These are phyloP conservation scores for Lineus longissimus DNA, from an alignment of 1,140 invertebrate genomes.

Conservation along the genomic window DNA sequence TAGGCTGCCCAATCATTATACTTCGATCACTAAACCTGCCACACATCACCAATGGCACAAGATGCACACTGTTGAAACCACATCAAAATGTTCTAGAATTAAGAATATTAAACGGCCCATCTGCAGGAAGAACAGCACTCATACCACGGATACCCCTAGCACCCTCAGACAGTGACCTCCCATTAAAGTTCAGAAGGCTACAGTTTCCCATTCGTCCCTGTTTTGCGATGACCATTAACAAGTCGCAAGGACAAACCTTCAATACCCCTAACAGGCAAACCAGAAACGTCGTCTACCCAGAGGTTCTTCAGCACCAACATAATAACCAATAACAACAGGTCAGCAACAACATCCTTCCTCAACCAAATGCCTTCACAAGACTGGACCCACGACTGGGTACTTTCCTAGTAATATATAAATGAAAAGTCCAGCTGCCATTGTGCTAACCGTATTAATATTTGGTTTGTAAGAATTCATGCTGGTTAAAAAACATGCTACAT, in stretches of 20 bases:
- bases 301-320: no score
- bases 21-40: conserved; percentile 52
- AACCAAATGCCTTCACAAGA: no score
- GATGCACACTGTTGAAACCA: conserved; percentile 5
- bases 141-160: conserved; percentile 25
- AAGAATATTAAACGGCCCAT: conserved; percentile 32
- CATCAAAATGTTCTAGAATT: conserved; percentile 42
- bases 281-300: no score
- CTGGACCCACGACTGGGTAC: no score
- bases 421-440: no score
- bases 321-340: no score
- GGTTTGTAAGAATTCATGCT: no score
- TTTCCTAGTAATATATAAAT: no score
- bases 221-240: conserved; percentile 61
- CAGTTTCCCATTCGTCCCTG: conserved; percentile 57
- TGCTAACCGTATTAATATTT: no score
- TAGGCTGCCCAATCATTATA: conserved; percentile 47
- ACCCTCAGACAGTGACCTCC: conserved; percentile 21
- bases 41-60: conserved; percentile 19
- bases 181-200: conserved; percentile 52
- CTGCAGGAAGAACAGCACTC: conserved; percentile 18
- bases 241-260: conserved; percentile 57
- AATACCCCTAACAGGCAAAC: no score
- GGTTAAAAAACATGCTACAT: no score
- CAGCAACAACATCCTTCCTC: no score